Evolutionary conservation across 2,888 invertebrate species (phyloP).

Genomic region (Drosophila recens): DNA sequence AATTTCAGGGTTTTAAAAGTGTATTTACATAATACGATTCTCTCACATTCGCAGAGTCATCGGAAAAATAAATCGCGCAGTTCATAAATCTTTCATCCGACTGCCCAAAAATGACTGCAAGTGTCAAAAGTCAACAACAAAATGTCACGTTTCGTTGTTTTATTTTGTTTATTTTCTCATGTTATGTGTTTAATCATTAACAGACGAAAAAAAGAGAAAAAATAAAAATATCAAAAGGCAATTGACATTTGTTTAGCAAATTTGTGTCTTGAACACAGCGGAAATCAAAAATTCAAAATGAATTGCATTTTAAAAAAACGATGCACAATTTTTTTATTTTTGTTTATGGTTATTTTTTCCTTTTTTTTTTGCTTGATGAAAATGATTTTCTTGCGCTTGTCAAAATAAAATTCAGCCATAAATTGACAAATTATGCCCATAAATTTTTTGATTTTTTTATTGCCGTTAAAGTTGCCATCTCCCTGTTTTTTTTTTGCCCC

Average conservation of each 20-base stretch:
- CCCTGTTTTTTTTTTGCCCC: constrained; percentile 12
- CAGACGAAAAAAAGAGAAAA: constrained; percentile 11
- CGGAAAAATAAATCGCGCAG: constrained; percentile 36
- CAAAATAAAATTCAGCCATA: constrained; percentile 60
- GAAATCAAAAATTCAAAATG: constrained; percentile 23
- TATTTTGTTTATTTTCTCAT: constrained; percentile 33
- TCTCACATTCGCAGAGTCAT: constrained; percentile 47
- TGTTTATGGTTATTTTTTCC: background rate
- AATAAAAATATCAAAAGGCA: constrained; percentile 26
- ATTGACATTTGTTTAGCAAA: constrained; percentile 76
- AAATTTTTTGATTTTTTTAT: constrained; percentile 68
- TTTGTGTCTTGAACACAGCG: constrained; percentile 13
- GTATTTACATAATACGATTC: constrained; percentile 58
- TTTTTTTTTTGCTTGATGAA: constrained; percentile 52
- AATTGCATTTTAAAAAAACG: constrained; percentile 63
- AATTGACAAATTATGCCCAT: constrained; percentile 75
- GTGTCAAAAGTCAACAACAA: constrained; percentile 79
- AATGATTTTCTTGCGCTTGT: constrained; percentile 68
- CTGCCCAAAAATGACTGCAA: constrained; percentile 70
- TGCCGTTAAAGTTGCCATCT: constrained; percentile 43
- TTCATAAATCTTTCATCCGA: constrained; percentile 66
- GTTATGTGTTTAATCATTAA: constrained; percentile 37
- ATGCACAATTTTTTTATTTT: constrained; percentile 41
- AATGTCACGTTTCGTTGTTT: constrained; percentile 77
- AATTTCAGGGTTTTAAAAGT: constrained; percentile 4